Conservation (phyloP, 2,113 vertebrate species). For the Mus spicilegus region DNA sequence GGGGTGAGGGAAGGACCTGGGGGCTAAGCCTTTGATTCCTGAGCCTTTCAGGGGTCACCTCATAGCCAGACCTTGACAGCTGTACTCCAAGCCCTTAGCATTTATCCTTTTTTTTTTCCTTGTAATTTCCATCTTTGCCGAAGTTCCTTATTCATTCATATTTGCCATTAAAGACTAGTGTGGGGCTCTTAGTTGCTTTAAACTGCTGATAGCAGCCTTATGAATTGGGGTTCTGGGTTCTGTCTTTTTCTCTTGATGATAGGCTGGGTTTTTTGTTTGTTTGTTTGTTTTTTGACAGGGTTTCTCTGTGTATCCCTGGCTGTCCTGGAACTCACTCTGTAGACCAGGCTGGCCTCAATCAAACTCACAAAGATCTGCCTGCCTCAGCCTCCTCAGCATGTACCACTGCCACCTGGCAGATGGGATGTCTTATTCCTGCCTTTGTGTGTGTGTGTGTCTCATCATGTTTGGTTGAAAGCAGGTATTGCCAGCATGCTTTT, state of each 20-base stretch:
- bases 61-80: neutral
- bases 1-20: neutral
- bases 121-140: neutral
- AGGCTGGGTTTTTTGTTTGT: no score
- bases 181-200: slow-evolving; percentile 7
- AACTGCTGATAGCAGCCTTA: neutral
- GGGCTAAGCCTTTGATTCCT: neutral
- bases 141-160: neutral
- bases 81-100: neutral
- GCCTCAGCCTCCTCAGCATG: no score
- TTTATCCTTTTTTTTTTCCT: neutral
- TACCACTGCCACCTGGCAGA: no score
- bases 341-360: no score
- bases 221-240: neutral
- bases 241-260: neutral
- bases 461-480: neutral
- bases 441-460: neutral
- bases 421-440: neutral
- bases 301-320: no score
- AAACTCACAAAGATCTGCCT: no score
- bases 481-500: neutral
- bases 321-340: no score
- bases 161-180: neutral
- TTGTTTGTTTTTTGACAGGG: no score
- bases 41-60: neutral